phyloP scores from a whole-genome alignment of 2,113 vertebrate genomes.

The Misgurnus mizolepis region DNA sequence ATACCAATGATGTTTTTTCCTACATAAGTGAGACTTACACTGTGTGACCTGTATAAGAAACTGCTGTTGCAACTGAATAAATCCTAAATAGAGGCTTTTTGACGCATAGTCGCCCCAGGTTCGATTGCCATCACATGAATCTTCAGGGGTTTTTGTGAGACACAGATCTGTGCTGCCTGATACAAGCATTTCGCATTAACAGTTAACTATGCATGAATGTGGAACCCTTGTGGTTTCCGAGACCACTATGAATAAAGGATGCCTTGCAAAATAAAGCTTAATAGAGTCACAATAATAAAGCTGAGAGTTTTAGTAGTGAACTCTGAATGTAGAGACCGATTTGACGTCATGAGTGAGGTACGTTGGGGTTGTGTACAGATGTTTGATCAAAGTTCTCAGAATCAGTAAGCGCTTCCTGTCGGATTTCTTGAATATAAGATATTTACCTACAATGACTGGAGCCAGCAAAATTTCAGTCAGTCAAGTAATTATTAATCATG shows the following conservation, averaged over 20 bases:
- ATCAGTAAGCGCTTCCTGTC: slow-evolving; percentile 20
- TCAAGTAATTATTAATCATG: too few relatives aligned
- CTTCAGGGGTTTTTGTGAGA: slow-evolving; percentile 47
- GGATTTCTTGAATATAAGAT: neutral
- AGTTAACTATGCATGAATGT: slow-evolving; percentile 57
- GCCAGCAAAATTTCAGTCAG: neutral
- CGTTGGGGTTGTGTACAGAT: neutral
- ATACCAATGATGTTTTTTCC: neutral
- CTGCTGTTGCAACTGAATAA: neutral
- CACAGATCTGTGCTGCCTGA: slow-evolving; percentile 58
- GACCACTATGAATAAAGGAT: slow-evolving; percentile 54
- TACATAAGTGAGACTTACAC: slow-evolving; percentile 32
- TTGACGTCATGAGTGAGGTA: neutral
- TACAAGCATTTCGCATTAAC: slow-evolving; percentile 57
- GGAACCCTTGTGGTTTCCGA: slow-evolving; percentile 45
- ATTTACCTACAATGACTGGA: neutral
- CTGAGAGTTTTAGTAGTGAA: slow-evolving; percentile 31
- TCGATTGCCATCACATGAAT: slow-evolving; percentile 45
- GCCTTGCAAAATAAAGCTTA: slow-evolving; percentile 54
- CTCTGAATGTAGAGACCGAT: slow-evolving; percentile 29
- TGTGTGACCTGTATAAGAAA: slow-evolving; percentile 58
- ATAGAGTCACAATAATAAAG: slow-evolving; percentile 9
- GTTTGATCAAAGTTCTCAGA: slow-evolving; percentile 10
- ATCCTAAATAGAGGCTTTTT: slow-evolving; percentile 48
- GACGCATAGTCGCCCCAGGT: slow-evolving; percentile 56